phyloP scores from a whole-genome alignment of 2,797 vertebrate species.

The Lacerta agilis region DNA sequence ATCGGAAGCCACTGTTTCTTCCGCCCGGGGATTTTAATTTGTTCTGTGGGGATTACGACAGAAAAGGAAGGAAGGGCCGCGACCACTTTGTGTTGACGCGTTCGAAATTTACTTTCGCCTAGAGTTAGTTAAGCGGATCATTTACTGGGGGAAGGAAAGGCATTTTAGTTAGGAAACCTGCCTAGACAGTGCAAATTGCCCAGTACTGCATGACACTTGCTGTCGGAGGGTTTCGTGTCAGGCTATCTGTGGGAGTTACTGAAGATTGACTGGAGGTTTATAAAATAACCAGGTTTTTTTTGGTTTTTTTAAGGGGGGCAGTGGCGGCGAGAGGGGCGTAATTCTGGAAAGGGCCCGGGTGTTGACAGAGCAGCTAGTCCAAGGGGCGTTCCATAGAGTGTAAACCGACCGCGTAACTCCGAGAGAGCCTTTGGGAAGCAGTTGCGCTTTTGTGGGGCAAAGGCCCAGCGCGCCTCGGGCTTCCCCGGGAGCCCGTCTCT shows the following conservation, averaged over 20 bases:
- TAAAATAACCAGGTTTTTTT: background rate
- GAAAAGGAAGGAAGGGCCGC: too few relatives aligned
- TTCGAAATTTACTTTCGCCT: background rate
- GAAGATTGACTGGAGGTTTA: background rate
- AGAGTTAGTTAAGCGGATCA: background rate
- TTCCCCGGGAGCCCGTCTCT: background rate
- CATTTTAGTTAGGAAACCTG: background rate
- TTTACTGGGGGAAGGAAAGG: background rate
- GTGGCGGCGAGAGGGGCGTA: background rate
- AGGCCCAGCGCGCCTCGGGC: background rate
- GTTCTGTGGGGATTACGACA: background rate
- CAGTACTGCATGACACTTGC: background rate
- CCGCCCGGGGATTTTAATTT: background rate
- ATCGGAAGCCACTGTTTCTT: background rate
- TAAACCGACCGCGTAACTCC: background rate
- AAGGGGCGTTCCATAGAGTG: background rate
- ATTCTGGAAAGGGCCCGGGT: background rate
- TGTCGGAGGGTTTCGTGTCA: background rate
- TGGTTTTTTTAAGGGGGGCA: background rate
- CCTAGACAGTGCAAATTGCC: background rate
- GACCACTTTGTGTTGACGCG: background rate
- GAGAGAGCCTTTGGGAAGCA: background rate
- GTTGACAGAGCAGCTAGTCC: too few relatives aligned
- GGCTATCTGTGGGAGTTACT: background rate
- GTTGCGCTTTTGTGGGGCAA: background rate